Base-by-base conservation (phyloP, 2,113 vertebrate species). In the Elachura formosa region DNA sequence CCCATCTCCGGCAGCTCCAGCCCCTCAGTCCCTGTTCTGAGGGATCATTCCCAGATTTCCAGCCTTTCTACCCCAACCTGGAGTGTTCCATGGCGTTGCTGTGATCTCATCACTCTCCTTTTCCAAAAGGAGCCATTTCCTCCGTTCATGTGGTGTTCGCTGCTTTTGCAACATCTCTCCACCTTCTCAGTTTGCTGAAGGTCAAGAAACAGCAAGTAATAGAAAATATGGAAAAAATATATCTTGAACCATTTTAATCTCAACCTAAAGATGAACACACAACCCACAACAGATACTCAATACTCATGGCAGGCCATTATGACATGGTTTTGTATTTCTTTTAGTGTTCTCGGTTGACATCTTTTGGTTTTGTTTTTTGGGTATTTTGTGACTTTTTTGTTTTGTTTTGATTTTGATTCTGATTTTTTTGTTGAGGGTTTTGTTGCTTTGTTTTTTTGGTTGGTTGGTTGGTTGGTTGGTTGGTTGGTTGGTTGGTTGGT, bases 1-100 rank as follows among this genome's bases (percentile, higher is more conserved):
- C 12, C 21, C 25, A 21, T 0, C 36, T 0, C 31, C 20, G 55
- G 36, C 5, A 0, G 0, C 21, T 51, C 24, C 21, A 52, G 6
- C 6, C 13, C 17, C 33, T 22, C 26, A 10, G 1, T 21, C 0
- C 51, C 17, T 24, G 21, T 41, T 10, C 13, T 5, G 17, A 36
- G 36, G 5, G 14, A 21, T 3, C 16, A 36, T 75, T 43, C 31
- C 25, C 43, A 43, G 13, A 1, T 58, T 75, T 85, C 25, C 52
- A 75, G 36, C 3, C 9, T 7, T 26, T 43, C 22, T 10, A 9
- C 8, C 14, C 33, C 36, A 59, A 9, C 3, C 18, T 28, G 18
- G 26, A 38, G 10, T 15, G 14, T 33, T 59, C 33, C 11, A 12
- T 9, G 10, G 4, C 10, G 8, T 16, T 61, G 18, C 7, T 54